phyloP scores from a whole-genome alignment of 2,888 invertebrate species.

The Syritta pipiens region DNA sequence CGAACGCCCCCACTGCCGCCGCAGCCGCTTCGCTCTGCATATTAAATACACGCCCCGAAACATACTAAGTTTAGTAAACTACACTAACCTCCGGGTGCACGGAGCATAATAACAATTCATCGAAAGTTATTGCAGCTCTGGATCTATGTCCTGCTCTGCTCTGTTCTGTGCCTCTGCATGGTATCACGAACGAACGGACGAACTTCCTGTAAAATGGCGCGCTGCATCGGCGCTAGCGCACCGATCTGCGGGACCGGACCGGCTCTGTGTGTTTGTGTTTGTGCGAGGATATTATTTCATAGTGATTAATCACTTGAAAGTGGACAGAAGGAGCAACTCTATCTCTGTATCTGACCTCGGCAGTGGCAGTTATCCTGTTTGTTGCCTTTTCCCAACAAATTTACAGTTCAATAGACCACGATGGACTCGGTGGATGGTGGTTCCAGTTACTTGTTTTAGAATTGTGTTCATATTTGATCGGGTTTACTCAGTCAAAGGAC shows the following conservation, averaged over 20 bases:
- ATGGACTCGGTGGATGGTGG: not conserved
- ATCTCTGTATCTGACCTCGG: constrained; percentile 47
- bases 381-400: constrained; percentile 36
- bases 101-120: constrained; percentile 55
- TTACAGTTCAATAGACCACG: constrained; percentile 60
- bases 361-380: constrained; percentile 63
- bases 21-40: constrained; percentile 36
- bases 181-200: constrained; percentile 6
- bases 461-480: constrained; percentile 55
- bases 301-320: constrained; percentile 64
- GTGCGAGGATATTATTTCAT: constrained; percentile 62
- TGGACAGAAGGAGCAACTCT: constrained; percentile 48
- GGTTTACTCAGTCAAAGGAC: constrained; percentile 61
- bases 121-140: constrained; percentile 40
- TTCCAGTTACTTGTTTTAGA: constrained; percentile 20
- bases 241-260: constrained; percentile 42
- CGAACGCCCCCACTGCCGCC: not conserved
- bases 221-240: no score
- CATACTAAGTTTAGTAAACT: constrained; percentile 47
- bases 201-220: constrained; percentile 30
- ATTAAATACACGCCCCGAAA: constrained; percentile 54
- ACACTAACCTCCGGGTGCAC: constrained; percentile 39
- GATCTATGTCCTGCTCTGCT: constrained; percentile 4
- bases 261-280: constrained; percentile 11
- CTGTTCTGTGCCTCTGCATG: no score